Base-by-base conservation (phyloP, 1,140 invertebrate genomes). In the Octopus sinensis region DNA sequence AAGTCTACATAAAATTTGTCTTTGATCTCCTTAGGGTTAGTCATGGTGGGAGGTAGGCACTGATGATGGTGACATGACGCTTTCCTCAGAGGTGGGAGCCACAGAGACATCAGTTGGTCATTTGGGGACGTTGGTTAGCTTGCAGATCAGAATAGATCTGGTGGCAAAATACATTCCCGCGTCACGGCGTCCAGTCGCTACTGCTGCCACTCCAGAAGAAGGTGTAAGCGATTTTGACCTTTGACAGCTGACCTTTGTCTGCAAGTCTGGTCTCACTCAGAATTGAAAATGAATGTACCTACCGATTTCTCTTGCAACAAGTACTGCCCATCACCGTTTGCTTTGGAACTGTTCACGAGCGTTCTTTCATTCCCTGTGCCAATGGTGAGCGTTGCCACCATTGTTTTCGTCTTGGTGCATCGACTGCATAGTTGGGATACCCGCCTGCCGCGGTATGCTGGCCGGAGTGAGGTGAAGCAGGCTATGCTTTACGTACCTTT, bases 401-500 rank as follows among this genome's bases (percentile, higher is more conserved):
- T 62, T 23, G 23, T 23, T 23, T 23, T 23, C 23, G 23, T 23
- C 23, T 23, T 23, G 23, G 23, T 23, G 0, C 23, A 0, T 23
- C 23, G 23, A 23, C 23, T 62, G 56, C 7, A 62, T 62, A 62
- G 7, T 9, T 62, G 17, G 56, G 1, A 17, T 62, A 17, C 7
- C 7, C 17, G 56, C 7, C 56, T 62, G 7, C 17, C 17, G 56
- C 17, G 7, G 17, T 62, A 17, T 62, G 56, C 7, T 62, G 17
- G 17, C 56, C 56, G 17, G 7, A 62, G 1, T 62, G 13, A 62
- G 9, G 30, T 79, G 51, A 51, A 79, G 54, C 76, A 81, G 53
- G 76, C 76, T 17, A 81, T 79, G 75, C 79, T 79, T 81, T 23
- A 5, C 30, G 53, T 76, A 81, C 53, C 30, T 81, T 81, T 81